Conservation (phyloP, 1,140 invertebrate genomes). For the Drosophila tropicalis region DNA sequence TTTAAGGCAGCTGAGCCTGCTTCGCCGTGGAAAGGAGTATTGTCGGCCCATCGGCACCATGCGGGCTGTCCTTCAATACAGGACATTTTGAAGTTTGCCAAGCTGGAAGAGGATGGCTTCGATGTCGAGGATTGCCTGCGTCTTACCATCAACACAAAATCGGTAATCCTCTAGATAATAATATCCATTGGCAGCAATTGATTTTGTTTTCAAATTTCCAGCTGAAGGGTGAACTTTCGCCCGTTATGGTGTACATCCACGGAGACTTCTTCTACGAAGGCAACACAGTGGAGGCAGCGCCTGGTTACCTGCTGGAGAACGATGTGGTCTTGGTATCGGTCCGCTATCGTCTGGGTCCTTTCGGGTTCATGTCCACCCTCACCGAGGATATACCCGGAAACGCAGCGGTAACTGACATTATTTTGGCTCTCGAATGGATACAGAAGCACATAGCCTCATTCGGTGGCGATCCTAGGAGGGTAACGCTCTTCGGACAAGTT, state of each 20-base stretch:
- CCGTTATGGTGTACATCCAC: constrained; percentile 82
- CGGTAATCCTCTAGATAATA: constrained; percentile 37
- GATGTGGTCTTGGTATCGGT: constrained; percentile 84
- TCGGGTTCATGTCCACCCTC: constrained; percentile 85
- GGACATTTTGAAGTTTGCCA: constrained; percentile 53
- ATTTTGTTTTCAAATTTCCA: constrained; percentile 9
- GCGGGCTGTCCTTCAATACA: constrained; percentile 75
- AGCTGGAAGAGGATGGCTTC: constrained; percentile 54
- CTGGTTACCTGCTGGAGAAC: constrained; percentile 83
- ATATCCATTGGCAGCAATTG: neutral
- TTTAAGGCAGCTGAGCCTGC: constrained; percentile 62
- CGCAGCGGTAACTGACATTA: constrained; percentile 87
- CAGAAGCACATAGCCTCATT: constrained; percentile 87
- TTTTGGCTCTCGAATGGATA: constrained; percentile 87
- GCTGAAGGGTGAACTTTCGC: constrained; percentile 54
- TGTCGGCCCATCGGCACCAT: constrained; percentile 63
- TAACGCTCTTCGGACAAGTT: constrained; percentile 86
- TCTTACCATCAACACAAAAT: constrained; percentile 69
- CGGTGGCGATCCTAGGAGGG: constrained; percentile 87
- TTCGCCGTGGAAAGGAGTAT: constrained; percentile 83
- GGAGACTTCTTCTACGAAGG: constrained; percentile 82
- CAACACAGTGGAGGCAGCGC: constrained; percentile 65
- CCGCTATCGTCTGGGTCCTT: constrained; percentile 84
- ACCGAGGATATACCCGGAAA: constrained; percentile 87
- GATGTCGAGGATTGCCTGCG: constrained; percentile 76